Evolutionary conservation across 2,113 vertebrate genomes (phyloP).

Genomic region (Cinclus mexicanus): DNA sequence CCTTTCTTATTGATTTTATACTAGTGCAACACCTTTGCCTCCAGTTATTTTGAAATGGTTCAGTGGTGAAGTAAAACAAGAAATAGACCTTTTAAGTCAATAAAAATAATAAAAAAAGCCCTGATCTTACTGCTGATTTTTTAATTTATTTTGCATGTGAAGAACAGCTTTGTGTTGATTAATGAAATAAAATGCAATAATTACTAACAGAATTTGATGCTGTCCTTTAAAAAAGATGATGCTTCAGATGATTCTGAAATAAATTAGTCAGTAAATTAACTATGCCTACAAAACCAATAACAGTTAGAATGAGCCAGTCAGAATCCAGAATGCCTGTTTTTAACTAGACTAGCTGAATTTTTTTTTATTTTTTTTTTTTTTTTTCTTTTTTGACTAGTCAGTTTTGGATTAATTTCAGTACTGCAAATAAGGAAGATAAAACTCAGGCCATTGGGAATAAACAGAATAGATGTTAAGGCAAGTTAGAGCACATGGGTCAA

Average conservation of each 20-base stretch:
- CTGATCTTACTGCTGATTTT: background rate
- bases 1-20: constrained; percentile 28
- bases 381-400: background rate
- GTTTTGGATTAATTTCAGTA: background rate
- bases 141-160: background rate
- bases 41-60: constrained; percentile 26
- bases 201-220: background rate
- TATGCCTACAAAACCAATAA: background rate
- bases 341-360: background rate
- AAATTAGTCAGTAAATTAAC: background rate
- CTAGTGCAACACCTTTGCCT: constrained; percentile 11
- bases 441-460: background rate
- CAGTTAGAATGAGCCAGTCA: background rate
- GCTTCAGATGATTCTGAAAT: background rate
- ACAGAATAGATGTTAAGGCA: background rate
- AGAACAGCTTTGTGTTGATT: background rate
- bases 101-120: background rate
- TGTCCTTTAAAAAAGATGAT: background rate
- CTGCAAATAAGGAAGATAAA: background rate
- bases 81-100: background rate
- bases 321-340: background rate
- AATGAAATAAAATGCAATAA: background rate
- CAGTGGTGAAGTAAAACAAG: constrained; percentile 8
- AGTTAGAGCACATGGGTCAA: background rate
- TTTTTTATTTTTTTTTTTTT: background rate